Percentiles rank a stretch among this genome's conserved stretches.
phyloP scores from a whole-genome alignment of 2,113 vertebrate genomes.

The Platichthys stellatus region DNA sequence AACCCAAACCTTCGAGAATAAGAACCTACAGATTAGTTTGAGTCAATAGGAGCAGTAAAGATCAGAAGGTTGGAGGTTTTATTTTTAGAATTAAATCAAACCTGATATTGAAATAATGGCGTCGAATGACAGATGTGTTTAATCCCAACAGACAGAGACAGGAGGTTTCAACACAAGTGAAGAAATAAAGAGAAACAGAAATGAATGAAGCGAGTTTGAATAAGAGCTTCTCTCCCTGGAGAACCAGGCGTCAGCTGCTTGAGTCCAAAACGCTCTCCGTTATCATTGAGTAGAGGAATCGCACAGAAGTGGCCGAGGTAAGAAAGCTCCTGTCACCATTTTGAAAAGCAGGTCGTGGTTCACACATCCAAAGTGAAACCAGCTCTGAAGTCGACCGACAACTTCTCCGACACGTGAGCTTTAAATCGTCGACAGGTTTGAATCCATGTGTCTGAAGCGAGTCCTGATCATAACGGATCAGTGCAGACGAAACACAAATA shows the following conservation, averaged over 20 bases:
- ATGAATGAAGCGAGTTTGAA: too few species aligned
- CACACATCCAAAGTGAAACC: background rate
- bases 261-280: too few species aligned
- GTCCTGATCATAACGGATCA: background rate
- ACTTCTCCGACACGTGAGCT: background rate
- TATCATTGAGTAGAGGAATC: too few species aligned
- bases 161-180: too few species aligned
- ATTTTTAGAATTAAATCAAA: background rate
- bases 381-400: background rate
- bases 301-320: too few species aligned
- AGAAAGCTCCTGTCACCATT: too few species aligned
- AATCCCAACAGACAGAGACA: too few species aligned
- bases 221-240: too few species aligned
- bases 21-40: background rate
- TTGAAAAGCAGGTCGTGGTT: too few species aligned
- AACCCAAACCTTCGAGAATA: background rate
- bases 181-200: too few species aligned
- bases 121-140: too few species aligned
- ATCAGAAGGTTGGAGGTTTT: background rate
- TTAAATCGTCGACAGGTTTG: background rate
- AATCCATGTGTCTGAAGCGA: constrained; percentile 12
- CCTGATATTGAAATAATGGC: background rate
- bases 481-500: constrained; percentile 7
- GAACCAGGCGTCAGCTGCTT: too few species aligned
- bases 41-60: background rate